Conservation (phyloP, 2,888 invertebrate genomes). For the Torymus aiolomorphi region DNA sequence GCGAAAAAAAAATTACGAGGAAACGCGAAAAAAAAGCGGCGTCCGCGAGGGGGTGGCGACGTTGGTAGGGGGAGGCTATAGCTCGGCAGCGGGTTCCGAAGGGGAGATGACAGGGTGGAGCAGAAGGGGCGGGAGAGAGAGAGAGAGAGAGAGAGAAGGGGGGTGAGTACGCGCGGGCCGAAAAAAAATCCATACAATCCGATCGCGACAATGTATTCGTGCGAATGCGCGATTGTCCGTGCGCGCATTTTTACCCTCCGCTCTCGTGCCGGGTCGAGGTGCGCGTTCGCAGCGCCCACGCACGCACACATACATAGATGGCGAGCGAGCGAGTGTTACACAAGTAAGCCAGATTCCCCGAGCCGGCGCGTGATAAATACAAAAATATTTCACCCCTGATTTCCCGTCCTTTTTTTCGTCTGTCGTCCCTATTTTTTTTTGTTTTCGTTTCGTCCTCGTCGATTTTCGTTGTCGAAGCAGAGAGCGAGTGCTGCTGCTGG, state of each 20-base stretch:
- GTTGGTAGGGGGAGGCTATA: constrained; percentile 18
- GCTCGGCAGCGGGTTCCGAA: constrained; percentile 45
- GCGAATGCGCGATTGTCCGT: constrained; percentile 73
- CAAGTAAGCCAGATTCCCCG: constrained; percentile 71
- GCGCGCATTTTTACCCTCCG: constrained; percentile 66
- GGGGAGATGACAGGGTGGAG: constrained; percentile 16
- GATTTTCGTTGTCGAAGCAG: constrained; percentile 12
- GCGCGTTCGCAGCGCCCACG: constrained; percentile 32
- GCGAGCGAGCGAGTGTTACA: constrained; percentile 49
- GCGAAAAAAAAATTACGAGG: constrained; percentile 15
- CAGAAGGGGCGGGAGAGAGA: constrained; percentile 51
- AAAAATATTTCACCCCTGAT: constrained; percentile 65
- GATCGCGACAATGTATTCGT: constrained; percentile 75
- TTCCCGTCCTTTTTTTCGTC: constrained; percentile 22
- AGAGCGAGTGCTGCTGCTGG: too few species aligned
- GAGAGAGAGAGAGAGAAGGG: too few species aligned
- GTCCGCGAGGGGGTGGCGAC: constrained; percentile 18
- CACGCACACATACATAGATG: not conserved
- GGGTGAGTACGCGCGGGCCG: constrained; percentile 69
- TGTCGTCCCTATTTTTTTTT: not conserved
- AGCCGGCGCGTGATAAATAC: constrained; percentile 70
- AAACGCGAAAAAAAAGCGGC: constrained; percentile 41
- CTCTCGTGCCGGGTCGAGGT: not conserved
- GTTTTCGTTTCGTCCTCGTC: constrained; percentile 48
- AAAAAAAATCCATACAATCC: constrained; percentile 76